Base-by-base conservation (phyloP, 2,113 vertebrate species). In the Athene cunicularia region DNA sequence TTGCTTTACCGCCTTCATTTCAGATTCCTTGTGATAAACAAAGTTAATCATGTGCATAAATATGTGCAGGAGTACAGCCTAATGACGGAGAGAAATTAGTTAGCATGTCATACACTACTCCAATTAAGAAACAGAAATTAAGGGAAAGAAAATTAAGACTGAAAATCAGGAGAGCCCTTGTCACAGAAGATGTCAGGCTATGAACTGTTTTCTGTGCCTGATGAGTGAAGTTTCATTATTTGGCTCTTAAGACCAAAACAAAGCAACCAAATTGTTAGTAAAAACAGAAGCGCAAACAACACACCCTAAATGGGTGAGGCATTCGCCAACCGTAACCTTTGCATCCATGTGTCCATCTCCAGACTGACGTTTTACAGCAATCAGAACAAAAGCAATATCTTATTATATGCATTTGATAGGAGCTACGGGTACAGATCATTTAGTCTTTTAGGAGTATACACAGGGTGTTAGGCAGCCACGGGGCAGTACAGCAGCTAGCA, bases 171-270 rank as follows among this genome's bases (percentile, higher is more conserved):
- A 82, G 35, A 73, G 15, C 20, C 32, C 32, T 82, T 81, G 45
- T 70, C 66, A 73, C 32, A 37, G 49, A 80, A 63, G 26, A n/a
- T 72, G 39, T 50, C 67, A 83, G 67, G 11, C 66, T 81, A 33
- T 82, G 56, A 84, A 79, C 6, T 55, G 5, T 45, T 87, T 84
- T 60, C 49, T 30, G 2, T 45, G 27, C 49, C 21, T 89, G 21
- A 26, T 56, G 41, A 77, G 19, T 63, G 43, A 66, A 86, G 63
- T 85, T 93, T 80, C 20, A 11, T 72, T 92, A 37, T 83, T 83
- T 91, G 66, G 14, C 8, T 85, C 93, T 89, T 89, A 79, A 94
- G 93, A 73, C 11, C 19, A 82, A 91, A 93, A 47, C 60, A 85
- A 83, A 89, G 33, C n/a, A 83, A 68, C 39, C n/a, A 62, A 64